phyloP scores from a whole-genome alignment of 2,113 vertebrate genomes.

The zebrafish (Danio rerio) region DNA sequence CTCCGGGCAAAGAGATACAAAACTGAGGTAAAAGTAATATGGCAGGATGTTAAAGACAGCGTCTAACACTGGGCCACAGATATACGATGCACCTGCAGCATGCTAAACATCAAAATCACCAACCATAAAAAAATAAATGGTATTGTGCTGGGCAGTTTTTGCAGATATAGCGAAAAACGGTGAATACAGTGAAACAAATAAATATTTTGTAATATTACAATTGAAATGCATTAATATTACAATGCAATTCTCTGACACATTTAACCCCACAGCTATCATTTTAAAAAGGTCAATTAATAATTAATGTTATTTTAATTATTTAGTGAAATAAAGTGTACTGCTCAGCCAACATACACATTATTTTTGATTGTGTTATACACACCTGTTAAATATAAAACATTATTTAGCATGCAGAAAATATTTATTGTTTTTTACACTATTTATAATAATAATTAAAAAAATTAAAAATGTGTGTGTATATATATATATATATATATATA shows the following conservation, averaged over 20 bases:
- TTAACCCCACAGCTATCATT: neutral
- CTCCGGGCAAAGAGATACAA: neutral
- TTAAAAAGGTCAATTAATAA: neutral
- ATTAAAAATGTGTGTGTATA: too few species aligned
- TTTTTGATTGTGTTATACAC: too few species aligned
- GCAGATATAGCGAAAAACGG: neutral
- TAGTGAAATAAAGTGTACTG: too few species aligned
- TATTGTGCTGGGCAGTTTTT: neutral
- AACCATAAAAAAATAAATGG: too few species aligned
- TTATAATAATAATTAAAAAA: too few species aligned
- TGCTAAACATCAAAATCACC: neutral
- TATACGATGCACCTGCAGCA: neutral
- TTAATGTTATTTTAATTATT: neutral
- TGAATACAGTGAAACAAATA: neutral
- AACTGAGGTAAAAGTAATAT: neutral
- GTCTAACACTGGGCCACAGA: neutral
- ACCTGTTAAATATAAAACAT: too few species aligned
- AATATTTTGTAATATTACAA: neutral
- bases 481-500: too few species aligned
- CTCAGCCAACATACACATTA: too few species aligned
- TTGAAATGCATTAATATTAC: too few species aligned
- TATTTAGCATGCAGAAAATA: too few species aligned
- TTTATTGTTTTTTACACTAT: too few species aligned
- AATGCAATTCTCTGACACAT: neutral
- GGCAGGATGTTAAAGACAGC: neutral